Evolutionary conservation across 2,113 vertebrate genomes (phyloP).

Genomic region (Odocoileus virginianus): DNA sequence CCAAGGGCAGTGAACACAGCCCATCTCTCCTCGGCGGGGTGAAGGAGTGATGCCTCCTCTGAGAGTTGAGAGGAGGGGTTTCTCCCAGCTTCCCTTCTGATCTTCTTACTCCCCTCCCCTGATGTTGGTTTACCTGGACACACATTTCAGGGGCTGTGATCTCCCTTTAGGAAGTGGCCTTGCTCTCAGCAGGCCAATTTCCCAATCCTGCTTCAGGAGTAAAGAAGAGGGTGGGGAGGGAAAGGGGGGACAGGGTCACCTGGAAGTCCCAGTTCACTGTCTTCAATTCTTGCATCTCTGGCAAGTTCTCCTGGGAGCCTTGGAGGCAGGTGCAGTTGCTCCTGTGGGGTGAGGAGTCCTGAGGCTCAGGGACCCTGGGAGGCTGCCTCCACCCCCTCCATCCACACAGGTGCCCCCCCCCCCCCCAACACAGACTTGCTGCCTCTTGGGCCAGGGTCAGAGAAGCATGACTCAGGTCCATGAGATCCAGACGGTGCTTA

Average conservation of each 20-base stretch:
- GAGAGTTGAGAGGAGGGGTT: neutral
- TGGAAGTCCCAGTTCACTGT: slow-evolving; percentile 89
- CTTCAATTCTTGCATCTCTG: slow-evolving; percentile 84
- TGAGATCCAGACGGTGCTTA: neutral
- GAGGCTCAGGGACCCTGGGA: neutral
- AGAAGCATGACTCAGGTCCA: neutral
- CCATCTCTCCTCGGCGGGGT: neutral
- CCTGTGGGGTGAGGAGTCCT: slow-evolving; percentile 74
- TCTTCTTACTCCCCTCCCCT: neutral
- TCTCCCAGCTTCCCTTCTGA: neutral
- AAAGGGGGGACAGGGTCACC: slow-evolving; percentile 73
- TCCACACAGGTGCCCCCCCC: neutral
- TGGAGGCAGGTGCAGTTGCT: slow-evolving; percentile 86
- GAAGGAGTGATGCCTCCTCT: neutral
- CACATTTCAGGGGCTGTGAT: neutral
- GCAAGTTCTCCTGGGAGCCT: slow-evolving; percentile 79
- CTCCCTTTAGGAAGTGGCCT: neutral
- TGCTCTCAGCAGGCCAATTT: neutral
- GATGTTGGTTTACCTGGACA: neutral
- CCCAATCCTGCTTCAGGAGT: neutral
- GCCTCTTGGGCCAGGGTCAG: neutral
- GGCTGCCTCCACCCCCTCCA: neutral
- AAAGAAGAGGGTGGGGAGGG: neutral
- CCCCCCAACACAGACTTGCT: neutral
- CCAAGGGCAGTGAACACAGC: neutral